phyloP scores from a whole-genome alignment of 1,140 invertebrate species.

The Venturia canescens region DNA sequence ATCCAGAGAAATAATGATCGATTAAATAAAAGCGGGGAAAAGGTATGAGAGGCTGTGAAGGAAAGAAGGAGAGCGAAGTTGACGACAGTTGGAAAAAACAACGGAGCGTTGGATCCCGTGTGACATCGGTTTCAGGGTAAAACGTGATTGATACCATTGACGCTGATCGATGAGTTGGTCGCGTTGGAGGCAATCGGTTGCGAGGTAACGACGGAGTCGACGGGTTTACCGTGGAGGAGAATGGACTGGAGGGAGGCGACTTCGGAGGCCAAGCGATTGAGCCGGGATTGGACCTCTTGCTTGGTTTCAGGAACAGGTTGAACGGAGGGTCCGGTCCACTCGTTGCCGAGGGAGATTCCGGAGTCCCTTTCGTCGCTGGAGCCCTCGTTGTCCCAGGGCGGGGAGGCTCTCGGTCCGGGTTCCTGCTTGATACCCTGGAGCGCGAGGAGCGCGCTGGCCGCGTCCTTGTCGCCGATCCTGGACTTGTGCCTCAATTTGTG shows the following conservation, averaged over 20 bases:
- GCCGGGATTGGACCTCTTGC: constrained; percentile 88
- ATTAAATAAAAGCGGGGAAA: too few species aligned
- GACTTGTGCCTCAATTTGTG: constrained; percentile 95
- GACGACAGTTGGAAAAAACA: neutral
- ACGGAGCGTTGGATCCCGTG: neutral
- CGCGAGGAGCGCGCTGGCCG: constrained; percentile 86
- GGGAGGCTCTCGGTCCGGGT: constrained; percentile 84
- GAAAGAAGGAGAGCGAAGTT: constrained; percentile 16
- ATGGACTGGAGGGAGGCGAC: constrained; percentile 92
- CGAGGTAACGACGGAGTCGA: constrained; percentile 56
- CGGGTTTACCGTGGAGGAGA: constrained; percentile 74
- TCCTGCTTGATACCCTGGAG: constrained; percentile 91
- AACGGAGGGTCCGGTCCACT: constrained; percentile 77
- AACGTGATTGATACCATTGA: constrained; percentile 46
- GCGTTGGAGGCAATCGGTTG: constrained; percentile 50
- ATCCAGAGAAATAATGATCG: too few species aligned
- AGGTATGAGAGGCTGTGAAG: too few species aligned
- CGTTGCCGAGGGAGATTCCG: constrained; percentile 89
- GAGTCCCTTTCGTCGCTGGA: constrained; percentile 93
- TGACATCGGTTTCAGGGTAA: constrained; percentile 36
- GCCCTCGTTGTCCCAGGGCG: constrained; percentile 88
- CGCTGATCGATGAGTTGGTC: constrained; percentile 47
- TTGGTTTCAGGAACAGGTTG: constrained; percentile 79
- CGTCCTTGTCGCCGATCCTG: constrained; percentile 92
- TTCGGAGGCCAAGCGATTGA: constrained; percentile 92